Percentiles rank a stretch among this genome's conserved stretches.
phyloP scores from a whole-genome alignment of 1,140 invertebrate genomes.

The Drosophila novamexicana region DNA sequence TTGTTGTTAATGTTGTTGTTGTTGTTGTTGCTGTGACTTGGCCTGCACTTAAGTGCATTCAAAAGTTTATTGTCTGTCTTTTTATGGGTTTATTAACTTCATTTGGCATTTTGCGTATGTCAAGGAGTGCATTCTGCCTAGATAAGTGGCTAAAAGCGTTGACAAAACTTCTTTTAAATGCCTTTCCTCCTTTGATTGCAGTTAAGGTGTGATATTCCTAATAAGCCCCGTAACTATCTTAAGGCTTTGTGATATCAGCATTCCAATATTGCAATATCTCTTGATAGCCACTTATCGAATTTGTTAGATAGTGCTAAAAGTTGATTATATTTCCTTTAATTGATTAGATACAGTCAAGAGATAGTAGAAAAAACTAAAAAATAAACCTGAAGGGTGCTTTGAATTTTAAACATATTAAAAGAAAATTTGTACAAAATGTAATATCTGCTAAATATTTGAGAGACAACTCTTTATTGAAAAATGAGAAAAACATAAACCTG shows the following conservation, averaged over 20 bases:
- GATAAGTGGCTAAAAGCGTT: constrained; percentile 17
- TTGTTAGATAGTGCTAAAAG: constrained; percentile 18
- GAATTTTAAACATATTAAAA: no score
- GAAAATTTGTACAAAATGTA: no score
- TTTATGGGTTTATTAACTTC: constrained; percentile 81
- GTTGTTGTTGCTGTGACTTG: constrained; percentile 47
- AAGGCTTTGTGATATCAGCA: neutral
- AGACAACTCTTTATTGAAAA: no score
- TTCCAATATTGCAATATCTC: constrained; percentile 11
- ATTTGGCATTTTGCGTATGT: constrained; percentile 50
- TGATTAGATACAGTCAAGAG: constrained; percentile 26
- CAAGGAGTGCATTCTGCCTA: constrained; percentile 23
- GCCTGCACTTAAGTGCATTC: constrained; percentile 66
- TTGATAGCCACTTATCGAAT: constrained; percentile 16
- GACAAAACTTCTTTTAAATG: neutral
- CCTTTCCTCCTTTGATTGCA: neutral
- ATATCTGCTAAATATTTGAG: no score
- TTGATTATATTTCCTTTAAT: constrained; percentile 22
- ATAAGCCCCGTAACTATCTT: neutral
- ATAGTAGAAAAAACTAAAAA: neutral
- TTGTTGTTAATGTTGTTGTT: constrained; percentile 39
- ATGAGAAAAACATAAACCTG: no score
- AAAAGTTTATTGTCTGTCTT: constrained; percentile 63
- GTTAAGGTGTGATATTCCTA: neutral
- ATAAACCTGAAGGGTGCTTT: no score